Base-by-base conservation (phyloP, 2,797 vertebrate species). In the Gallirallus australis region DNA sequence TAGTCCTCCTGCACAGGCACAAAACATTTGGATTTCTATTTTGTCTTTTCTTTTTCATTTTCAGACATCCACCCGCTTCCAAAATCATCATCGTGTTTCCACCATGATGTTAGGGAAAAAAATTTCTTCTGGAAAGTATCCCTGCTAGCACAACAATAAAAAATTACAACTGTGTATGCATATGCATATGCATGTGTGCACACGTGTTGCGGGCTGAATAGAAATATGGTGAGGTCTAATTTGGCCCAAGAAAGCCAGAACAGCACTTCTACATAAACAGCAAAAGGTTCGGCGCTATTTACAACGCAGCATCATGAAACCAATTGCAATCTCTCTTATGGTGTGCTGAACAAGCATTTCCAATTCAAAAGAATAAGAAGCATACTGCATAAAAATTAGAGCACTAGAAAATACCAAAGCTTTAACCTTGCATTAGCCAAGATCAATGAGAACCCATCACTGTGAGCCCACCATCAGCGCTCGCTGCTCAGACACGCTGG, bases 191-290 rank as follows among this genome's bases (percentile, higher is more conserved):
- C 52, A 73, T 8, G 50, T 6, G 4, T 23, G 33, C 33, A 61
- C 50, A 4, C 3, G 2, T 85, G 19, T 10, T 61, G 78, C 14
- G 48, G 93, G 81, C 54, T 13, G 64, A 89, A 88, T 63, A 50
- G 86, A 94, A 86, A 78, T 25, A 71, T 31, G 77, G 89, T 42
- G 90, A 92, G 91, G 89, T 91, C 95, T 63, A 90, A 25, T 90
- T 78, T 94, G 72, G 86, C 75, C 88, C 48, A 80, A 17, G 52
- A 96, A 96, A 97, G 94, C 60, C 87, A 87, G 89, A 96, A 70
- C 77, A 95, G 88, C 77, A n/a, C 50, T 65, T 96, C 9, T 19
- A 65, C 77, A 70, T n/a, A 50, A 92, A 50, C 64, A 80, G 75
- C 91, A 54, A 78, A 93, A 89, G 65, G 75, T 65, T 89, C 0